Conservation (phyloP, 2,113 vertebrate genomes). For the Hystrix brachyura region DNA sequence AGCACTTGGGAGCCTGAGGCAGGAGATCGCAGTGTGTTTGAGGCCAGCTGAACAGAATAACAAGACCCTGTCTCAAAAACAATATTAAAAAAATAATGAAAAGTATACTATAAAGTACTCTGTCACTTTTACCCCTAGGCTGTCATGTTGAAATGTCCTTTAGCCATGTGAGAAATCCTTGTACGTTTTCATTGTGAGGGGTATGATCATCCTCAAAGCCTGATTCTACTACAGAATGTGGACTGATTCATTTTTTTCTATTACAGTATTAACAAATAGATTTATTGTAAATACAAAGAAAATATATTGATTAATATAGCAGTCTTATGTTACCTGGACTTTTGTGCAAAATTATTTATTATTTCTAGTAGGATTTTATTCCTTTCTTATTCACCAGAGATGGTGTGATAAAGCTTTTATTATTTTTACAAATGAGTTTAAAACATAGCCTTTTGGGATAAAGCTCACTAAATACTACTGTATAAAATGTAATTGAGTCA, state of each 20-base stretch:
- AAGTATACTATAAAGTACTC: background rate
- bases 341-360: conserved; percentile 77
- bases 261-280: conserved; percentile 86
- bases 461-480: conserved; percentile 60
- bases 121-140: conserved; percentile 51
- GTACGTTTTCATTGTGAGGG: conserved; percentile 75
- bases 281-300: conserved; percentile 87
- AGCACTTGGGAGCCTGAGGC: background rate
- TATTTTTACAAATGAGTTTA: conserved; percentile 73
- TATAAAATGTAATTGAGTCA: conserved; percentile 65
- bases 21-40: background rate
- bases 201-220: conserved; percentile 78
- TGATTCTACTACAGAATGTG: conserved; percentile 82
- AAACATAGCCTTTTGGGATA: conserved; percentile 64
- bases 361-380: conserved; percentile 70
- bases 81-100: background rate
- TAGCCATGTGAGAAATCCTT: conserved; percentile 71
- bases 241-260: conserved; percentile 83
- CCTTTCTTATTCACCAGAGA: conserved; percentile 70
- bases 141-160: conserved; percentile 55
- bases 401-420: conserved; percentile 78
- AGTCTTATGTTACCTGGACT: conserved; percentile 78
- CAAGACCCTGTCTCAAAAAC: background rate
- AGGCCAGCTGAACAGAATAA: background rate
- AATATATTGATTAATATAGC: conserved; percentile 84